Percentiles rank a stretch among this genome's conserved stretches.
Evolutionary conservation across 2,888 invertebrate genomes (phyloP).

Genomic region (Loripinus fragilis): DNA sequence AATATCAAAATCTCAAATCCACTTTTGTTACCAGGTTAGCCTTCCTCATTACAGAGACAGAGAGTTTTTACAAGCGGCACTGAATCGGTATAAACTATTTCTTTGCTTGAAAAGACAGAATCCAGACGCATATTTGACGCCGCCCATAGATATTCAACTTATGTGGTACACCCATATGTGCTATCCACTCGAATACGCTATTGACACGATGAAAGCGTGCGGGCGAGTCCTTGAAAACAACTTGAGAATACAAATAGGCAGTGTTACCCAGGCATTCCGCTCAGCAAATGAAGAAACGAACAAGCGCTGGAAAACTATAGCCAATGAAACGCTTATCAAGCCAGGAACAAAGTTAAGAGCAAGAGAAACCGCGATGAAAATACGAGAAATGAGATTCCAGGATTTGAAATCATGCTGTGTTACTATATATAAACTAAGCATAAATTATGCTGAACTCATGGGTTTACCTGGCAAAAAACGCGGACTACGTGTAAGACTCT

Average conservation of each 20-base stretch:
- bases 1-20: constrained; percentile 42
- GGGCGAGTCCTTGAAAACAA: constrained; percentile 50
- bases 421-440: constrained; percentile 37
- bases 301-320: constrained; percentile 37
- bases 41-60: constrained; percentile 55
- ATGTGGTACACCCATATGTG: constrained; percentile 60
- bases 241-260: constrained; percentile 38
- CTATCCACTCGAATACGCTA: constrained; percentile 46
- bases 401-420: constrained; percentile 45
- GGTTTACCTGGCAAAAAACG: constrained; percentile 22
- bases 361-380: constrained; percentile 29
- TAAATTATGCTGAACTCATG: constrained; percentile 33
- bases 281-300: constrained; percentile 36
- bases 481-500: background rate
- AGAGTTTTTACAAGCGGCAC: constrained; percentile 45
- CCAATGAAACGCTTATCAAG: constrained; percentile 29
- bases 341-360: constrained; percentile 52
- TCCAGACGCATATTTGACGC: constrained; percentile 46
- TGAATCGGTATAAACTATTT: constrained; percentile 54
- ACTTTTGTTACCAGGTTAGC: constrained; percentile 56
- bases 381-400: constrained; percentile 37
- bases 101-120: constrained; percentile 44
- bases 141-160: constrained; percentile 52
- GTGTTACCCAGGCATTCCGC: constrained; percentile 34
- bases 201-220: constrained; percentile 44